These are phyloP conservation scores for Thymallus thymallus DNA, from an alignment of 2,113 vertebrate species.

Conservation along the genomic window DNA sequence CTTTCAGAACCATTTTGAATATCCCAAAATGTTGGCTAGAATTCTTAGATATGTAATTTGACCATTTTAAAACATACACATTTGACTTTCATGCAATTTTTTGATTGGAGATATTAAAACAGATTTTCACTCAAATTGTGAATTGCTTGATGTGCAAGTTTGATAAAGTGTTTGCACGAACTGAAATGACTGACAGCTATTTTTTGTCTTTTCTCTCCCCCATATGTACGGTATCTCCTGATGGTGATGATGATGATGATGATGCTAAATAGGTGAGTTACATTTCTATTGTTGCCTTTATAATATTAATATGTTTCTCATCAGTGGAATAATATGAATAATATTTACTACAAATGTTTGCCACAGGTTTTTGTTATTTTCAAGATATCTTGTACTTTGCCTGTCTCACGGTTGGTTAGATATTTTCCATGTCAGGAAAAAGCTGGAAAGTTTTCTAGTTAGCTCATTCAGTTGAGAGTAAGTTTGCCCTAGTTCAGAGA, in stretches of 20 bases:
- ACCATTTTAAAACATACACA: not conserved
- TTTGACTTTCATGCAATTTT: constrained; percentile 4
- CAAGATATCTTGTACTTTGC: too few relatives aligned
- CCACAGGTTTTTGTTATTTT: too few relatives aligned
- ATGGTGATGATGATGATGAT: not conserved
- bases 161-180: not conserved
- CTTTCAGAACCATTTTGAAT: constrained; percentile 7
- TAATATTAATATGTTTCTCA: too few relatives aligned
- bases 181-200: constrained; percentile 31
- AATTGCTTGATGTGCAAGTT: constrained; percentile 7
- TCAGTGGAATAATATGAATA: too few relatives aligned
- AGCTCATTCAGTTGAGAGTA: too few relatives aligned
- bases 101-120: constrained; percentile 23
- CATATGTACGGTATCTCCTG: not conserved
- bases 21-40: constrained; percentile 3
- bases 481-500: too few relatives aligned
- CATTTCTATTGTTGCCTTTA: not conserved
- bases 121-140: not conserved
- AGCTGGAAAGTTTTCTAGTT: too few relatives aligned
- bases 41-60: not conserved
- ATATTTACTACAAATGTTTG: too few relatives aligned
- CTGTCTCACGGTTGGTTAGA: too few relatives aligned
- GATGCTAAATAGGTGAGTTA: constrained; percentile 36
- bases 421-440: too few relatives aligned
- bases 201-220: constrained; percentile 19